Percentiles rank a stretch among this genome's conserved stretches.
These are phyloP conservation scores for Dynastes grantii DNA, from an alignment of 2,888 invertebrate species.

Conservation along the genomic window DNA sequence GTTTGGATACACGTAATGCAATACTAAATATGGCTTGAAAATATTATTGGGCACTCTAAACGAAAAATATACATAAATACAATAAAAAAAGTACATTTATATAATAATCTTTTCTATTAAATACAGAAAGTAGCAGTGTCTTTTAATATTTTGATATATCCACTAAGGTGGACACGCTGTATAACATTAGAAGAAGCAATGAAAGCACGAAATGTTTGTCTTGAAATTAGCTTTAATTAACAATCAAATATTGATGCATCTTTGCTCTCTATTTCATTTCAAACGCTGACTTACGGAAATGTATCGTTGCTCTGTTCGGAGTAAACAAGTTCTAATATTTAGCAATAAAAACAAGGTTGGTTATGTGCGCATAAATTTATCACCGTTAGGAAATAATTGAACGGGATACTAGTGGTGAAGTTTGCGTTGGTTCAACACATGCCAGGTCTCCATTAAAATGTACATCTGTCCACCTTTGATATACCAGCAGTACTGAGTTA, in stretches of 20 bases:
- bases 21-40: too few relatives aligned
- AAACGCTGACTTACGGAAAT: neutral
- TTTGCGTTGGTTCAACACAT: slow-evolving; percentile 31
- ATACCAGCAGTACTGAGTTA: slow-evolving; percentile 12
- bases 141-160: too few relatives aligned
- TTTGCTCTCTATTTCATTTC: neutral
- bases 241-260: neutral
- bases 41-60: too few relatives aligned
- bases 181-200: too few relatives aligned
- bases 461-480: slow-evolving; percentile 27
- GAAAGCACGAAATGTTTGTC: too few relatives aligned
- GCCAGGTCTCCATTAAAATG: slow-evolving; percentile 34
- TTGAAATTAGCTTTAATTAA: too few relatives aligned
- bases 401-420: slow-evolving; percentile 20
- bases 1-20: too few relatives aligned
- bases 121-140: too few relatives aligned
- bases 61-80: too few relatives aligned
- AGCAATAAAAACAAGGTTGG: slow-evolving; percentile 20
- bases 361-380: slow-evolving; percentile 39
- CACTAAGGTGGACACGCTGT: too few relatives aligned
- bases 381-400: slow-evolving; percentile 43
- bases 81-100: too few relatives aligned
- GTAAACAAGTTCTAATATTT: slow-evolving; percentile 28
- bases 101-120: too few relatives aligned
- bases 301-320: neutral